Percentiles rank a stretch among this genome's conserved stretches.
phyloP scores from a whole-genome alignment of 2,797 vertebrate species.

The Apogon hyalosoma region DNA sequence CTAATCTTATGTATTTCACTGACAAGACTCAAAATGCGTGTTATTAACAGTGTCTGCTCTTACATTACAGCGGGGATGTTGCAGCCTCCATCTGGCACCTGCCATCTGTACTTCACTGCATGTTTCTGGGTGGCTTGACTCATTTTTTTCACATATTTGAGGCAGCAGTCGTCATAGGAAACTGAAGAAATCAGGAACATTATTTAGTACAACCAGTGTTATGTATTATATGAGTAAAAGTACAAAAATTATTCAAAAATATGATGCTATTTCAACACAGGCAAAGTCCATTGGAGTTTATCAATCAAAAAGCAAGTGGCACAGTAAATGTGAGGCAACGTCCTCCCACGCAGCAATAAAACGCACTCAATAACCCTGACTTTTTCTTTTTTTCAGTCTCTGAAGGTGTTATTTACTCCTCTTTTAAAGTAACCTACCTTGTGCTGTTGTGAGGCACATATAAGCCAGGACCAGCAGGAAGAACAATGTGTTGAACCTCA shows the following conservation, averaged over 20 bases:
- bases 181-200: slow-evolving; percentile 61
- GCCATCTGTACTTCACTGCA: slow-evolving; percentile 63
- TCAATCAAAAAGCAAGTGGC: background rate
- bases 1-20: too few species aligned
- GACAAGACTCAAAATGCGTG: too few species aligned
- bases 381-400: too few species aligned
- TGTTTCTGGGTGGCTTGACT: fast-evolving
- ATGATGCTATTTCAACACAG: background rate
- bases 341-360: background rate
- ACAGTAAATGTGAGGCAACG: slow-evolving; percentile 4
- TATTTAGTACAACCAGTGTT: background rate
- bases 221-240: background rate
- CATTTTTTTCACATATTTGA: slow-evolving; percentile 58
- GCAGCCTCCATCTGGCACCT: slow-evolving; percentile 81
- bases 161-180: slow-evolving; percentile 84
- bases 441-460: slow-evolving; percentile 71
- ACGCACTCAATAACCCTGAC: background rate
- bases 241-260: too few species aligned
- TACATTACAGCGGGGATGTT: slow-evolving; percentile 83
- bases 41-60: too few species aligned
- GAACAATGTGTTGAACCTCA: slow-evolving; percentile 72
- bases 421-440: slow-evolving; percentile 69
- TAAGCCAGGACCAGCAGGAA: slow-evolving; percentile 63
- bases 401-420: background rate
- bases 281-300: background rate